phyloP scores from a whole-genome alignment of 2,797 vertebrate genomes.

The Setipinna tenuifilis region DNA sequence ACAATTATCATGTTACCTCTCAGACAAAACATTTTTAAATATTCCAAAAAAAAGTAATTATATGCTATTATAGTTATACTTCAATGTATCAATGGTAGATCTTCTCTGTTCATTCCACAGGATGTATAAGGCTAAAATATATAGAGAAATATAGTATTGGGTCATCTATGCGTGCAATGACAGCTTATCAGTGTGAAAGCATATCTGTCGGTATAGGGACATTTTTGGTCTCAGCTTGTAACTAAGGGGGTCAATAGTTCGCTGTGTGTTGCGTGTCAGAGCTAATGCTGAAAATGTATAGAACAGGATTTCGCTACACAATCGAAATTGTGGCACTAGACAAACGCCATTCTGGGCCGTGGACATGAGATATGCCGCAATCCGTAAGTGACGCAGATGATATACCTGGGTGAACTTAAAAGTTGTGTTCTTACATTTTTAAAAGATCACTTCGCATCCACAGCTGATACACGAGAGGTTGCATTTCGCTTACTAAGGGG shows the following conservation, averaged over 20 bases:
- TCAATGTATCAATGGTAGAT: too few species aligned
- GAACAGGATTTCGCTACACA: neutral
- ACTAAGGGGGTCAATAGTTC: neutral
- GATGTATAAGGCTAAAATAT: neutral
- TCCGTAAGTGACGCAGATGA: neutral
- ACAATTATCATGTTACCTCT: neutral
- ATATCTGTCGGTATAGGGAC: neutral
- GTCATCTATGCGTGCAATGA: neutral
- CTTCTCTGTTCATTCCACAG: neutral
- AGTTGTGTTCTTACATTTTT: slow-evolving; percentile 21
- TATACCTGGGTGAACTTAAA: slow-evolving; percentile 5
- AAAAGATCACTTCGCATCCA: neutral
- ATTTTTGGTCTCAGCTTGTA: neutral
- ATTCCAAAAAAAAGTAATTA: too few species aligned
- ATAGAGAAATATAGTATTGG: neutral
- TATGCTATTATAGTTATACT: too few species aligned
- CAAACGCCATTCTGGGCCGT: neutral
- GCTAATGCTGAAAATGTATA: neutral
- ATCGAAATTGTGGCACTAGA: neutral
- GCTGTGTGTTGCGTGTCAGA: neutral
- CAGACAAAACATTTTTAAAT: neutral
- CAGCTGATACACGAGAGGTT: slow-evolving; percentile 33
- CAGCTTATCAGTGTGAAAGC: neutral
- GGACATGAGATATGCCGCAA: neutral
- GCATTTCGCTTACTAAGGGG: slow-evolving; percentile 58